Evolutionary conservation across 2,888 invertebrate genomes (phyloP).

Genomic region (Polymixis flavicincta): DNA sequence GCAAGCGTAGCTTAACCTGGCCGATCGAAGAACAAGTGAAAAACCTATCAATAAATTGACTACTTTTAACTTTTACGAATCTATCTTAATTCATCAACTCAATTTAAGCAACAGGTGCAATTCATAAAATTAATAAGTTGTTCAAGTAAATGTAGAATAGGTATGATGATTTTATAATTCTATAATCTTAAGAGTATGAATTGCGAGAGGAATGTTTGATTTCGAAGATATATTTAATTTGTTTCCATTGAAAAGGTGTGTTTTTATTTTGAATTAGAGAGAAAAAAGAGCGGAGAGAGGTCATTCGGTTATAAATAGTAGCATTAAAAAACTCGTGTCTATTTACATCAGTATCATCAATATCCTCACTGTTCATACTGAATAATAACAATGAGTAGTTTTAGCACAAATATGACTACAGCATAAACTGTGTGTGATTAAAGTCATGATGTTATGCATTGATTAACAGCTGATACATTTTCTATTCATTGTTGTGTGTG

Average conservation of each 20-base stretch:
- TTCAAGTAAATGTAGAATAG: not conserved
- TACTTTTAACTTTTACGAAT: not conserved
- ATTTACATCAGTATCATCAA: no score
- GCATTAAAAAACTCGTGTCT: not conserved
- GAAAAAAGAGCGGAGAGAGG: not conserved
- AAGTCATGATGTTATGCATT: not conserved
- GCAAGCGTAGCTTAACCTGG: no score
- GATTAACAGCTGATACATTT: conserved; percentile 32
- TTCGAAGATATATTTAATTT: not conserved
- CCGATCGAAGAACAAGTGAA: no score
- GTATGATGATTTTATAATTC: not conserved
- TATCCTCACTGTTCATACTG: not conserved
- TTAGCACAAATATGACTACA: not conserved
- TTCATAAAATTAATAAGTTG: conserved; percentile 1
- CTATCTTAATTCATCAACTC: not conserved
- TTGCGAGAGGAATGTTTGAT: not conserved
- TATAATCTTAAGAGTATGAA: not conserved
- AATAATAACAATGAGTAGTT: not conserved
- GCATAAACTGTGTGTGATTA: not conserved
- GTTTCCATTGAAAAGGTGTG: not conserved
- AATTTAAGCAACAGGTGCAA: conserved; percentile 24
- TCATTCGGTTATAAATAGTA: not conserved
- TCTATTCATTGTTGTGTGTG: conserved; percentile 10
- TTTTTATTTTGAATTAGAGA: not conserved
- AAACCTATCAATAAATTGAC: not conserved